phyloP scores from a whole-genome alignment of 30 jellyfish, hydroid and myxozoan genomes.

The Sanderia malayensis region DNA sequence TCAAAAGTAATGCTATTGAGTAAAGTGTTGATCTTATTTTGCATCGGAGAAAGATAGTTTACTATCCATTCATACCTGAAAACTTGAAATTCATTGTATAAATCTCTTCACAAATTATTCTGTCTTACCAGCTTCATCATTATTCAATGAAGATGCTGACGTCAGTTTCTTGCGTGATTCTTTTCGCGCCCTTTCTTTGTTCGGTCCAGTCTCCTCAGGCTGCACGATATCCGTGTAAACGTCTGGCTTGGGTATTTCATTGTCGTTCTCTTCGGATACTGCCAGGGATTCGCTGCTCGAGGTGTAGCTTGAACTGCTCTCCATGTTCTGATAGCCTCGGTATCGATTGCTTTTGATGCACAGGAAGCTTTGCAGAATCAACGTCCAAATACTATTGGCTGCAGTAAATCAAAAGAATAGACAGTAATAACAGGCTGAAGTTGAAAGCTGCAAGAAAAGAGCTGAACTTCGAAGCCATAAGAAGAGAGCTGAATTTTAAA shows the following conservation, averaged over 20 bases:
- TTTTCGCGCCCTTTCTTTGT: neutral
- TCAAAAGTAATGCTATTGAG: no score
- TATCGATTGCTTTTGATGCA: slow-evolving; percentile 38
- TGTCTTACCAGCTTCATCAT: neutral
- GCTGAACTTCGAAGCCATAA: no score
- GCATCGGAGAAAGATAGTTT: no score
- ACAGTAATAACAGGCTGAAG: no score
- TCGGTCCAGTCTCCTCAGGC: slow-evolving; percentile 34
- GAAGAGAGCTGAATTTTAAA: no score
- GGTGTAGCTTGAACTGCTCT: slow-evolving; percentile 39
- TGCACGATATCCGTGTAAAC: slow-evolving; percentile 55
- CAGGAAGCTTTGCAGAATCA: slow-evolving; percentile 51
- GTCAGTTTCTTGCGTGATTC: neutral
- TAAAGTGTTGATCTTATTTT: no score
- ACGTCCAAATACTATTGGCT: slow-evolving; percentile 56
- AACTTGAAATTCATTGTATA: no score
- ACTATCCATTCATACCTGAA: no score
- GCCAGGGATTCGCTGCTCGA: slow-evolving; percentile 69
- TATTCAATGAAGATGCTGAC: neutral
- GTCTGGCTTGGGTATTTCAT: slow-evolving; percentile 57
- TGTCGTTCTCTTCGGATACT: slow-evolving; percentile 49
- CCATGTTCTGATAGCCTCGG: slow-evolving; percentile 58
- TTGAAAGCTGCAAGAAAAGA: no score
- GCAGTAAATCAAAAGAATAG: no score
- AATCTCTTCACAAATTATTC: no score